Evolutionary conservation across 2,888 invertebrate species (phyloP), one percentile per base, ranked within the genome.

Genomic region (Orchesellides sinensis): DNA sequence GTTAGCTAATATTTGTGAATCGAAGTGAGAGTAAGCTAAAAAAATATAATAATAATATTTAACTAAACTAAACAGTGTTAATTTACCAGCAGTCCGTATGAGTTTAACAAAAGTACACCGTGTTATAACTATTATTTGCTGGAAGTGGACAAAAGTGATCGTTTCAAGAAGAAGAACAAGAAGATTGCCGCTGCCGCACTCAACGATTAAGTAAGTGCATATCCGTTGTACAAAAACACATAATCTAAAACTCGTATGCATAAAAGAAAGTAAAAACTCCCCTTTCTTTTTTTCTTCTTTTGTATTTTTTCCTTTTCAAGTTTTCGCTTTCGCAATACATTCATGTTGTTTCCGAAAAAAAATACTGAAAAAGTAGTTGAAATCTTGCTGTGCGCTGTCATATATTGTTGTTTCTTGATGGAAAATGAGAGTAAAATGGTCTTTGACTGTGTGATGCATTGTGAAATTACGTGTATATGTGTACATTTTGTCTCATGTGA

Each of bases 51-150:
- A n/a, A n/a, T n/a, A n/a, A n/a, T n/a, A n/a, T n/a, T n/a, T 40
- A 40, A 40, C 40, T 2, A 40, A 8, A 14, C 10, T 10, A 5
- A 40, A 40, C n/a, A 40, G n/a, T 40, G n/a, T 8, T 40, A 2
- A n/a, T 8, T 2, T 40, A n/a, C 25, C 25, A 56, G 21, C 52
- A 19, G 54, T 65, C 79, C 79, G 79, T 25, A 79, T 79, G 79
- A 79, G 25, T 79, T 79, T 70, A 65, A 40, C 72, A 79, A 49
- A 21, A 72, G 35, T 54, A 54, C 6, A 5, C 14, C 68, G 49
- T 27, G 49, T 49, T n/a, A 68, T 19, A 49, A 19, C n/a, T 32
- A 40, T 40, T 40, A 40, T 40, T n/a, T n/a, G n/a, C n/a, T n/a
- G n/a, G n/a, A n/a, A n/a, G n/a, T n/a, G n/a, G n/a, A n/a, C n/a